phyloP scores from a whole-genome alignment of 2,797 vertebrate genomes.

The Enteromius mattozi region DNA sequence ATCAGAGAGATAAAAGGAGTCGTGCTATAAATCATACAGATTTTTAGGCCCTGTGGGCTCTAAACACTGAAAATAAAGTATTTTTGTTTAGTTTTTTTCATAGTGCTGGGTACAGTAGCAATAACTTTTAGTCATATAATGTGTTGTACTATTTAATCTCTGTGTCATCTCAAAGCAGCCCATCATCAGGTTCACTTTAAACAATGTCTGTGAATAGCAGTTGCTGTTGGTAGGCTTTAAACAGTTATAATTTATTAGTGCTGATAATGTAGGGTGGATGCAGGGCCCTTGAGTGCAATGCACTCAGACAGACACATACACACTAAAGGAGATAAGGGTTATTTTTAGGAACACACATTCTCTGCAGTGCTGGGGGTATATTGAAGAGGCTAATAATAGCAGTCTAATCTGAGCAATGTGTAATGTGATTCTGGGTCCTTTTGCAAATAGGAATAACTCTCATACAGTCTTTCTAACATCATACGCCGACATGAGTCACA shows the following conservation, averaged over 20 bases:
- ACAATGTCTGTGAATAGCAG: constrained; percentile 34
- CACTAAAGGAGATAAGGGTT: constrained; percentile 53
- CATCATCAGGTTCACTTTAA: constrained; percentile 29
- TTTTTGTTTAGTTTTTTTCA: not conserved
- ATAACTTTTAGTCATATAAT: not conserved
- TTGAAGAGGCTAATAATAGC: constrained; percentile 59
- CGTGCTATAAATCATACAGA: not conserved
- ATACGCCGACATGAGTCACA: not conserved
- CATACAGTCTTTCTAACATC: constrained; percentile 26
- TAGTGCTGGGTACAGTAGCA: not conserved
- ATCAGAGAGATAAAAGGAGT: constrained; percentile 28
- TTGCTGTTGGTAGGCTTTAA: constrained; percentile 33
- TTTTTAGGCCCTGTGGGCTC: not conserved
- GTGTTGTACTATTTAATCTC: not conserved
- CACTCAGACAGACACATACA: constrained; percentile 17
- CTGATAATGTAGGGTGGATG: constrained; percentile 51
- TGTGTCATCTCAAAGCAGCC: constrained; percentile 9
- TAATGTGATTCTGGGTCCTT: constrained; percentile 45
- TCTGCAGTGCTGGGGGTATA: constrained; percentile 47
- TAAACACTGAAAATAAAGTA: not conserved
- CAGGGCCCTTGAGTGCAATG: constrained; percentile 35
- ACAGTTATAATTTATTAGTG: constrained; percentile 48
- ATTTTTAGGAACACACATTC: constrained; percentile 60
- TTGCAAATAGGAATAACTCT: constrained; percentile 48
- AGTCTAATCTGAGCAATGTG: constrained; percentile 55